Evolutionary conservation across 1,140 invertebrate genomes (phyloP), one percentile per base, ranked within the genome.

Genomic region (Chymomyza costata): DNA sequence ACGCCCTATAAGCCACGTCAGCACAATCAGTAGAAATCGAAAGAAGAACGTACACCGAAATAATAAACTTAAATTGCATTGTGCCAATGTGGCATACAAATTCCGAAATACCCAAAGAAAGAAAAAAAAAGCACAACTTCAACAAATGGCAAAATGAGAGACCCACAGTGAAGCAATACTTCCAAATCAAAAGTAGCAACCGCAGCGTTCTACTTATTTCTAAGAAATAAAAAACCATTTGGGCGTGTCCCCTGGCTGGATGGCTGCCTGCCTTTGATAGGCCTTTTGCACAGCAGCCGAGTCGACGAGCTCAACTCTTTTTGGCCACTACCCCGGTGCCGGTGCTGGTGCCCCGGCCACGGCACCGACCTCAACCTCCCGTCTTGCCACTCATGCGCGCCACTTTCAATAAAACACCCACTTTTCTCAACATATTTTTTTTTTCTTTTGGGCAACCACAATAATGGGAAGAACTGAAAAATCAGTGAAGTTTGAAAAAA

Each of bases 201-300:
- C 37, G 45, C 41, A 53, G 17, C 62, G 55, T 32, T 55, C 65
- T 74, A 74, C 60, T 68, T 74, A 69, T 63, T 78, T 76, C 70
- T 76, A 56, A 78, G 71, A 78, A 78, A 78, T 78, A 78, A 78
- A 78, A n/a, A 78, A 78, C 71, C 66, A 65, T 53, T 62, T 78
- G 71, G 71, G 71, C 71, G 71, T 78, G 71, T 70, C 57, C 49
- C 61, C 70, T 28, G 18, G 25, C 21, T 16, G n/a, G 15, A n/a
- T n/a, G 38, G 14, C 28, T 18, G 15, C 14, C 38, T 45, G 21
- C 19, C 34, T 46, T 45, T 40, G 34, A 58, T 59, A 59, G 35
- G 49, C 49, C 17, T 51, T 47, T n/a, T n/a, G n/a, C 16, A 21
- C 8, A 16, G 45, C 32, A 18, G n/a, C 31, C 31, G n/a, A n/a